Base-by-base conservation (phyloP, 1,140 invertebrate species). In the Sesamia nonagrioides region DNA sequence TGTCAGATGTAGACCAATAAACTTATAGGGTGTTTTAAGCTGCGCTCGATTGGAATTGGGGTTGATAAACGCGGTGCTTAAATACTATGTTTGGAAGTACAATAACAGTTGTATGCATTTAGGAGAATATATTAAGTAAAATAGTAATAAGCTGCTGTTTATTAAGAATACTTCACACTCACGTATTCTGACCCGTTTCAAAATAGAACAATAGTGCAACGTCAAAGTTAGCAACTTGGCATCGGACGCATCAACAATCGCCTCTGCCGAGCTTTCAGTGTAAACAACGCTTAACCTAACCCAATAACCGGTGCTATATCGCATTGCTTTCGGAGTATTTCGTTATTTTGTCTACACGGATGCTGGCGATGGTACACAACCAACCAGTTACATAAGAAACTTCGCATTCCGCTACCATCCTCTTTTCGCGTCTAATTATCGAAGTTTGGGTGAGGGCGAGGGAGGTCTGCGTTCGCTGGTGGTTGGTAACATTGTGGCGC, bases 321-420 rank as follows among this genome's bases (percentile, higher is more conserved):
- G 88, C 86, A 87, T 93, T 92, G 91, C 92, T 92, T 94, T 94
- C 92, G 87, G 88, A 81, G 91, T 94, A 93, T 92, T 94, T 88
- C 92, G 88, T 90, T 94, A 94, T 94, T 94, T 94, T 94, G 93
- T 94, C 93, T 94, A 94, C 93, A 91, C 88, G 91, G 91, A 94
- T 92, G 88, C 89, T 91, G 89, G 89, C 88, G 91, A 92, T 93
- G 88, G 89, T 91, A 82, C 86, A 85, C 82, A 82, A 87, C 74
- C 76, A 78, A 81, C 93, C 89, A 92, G 78, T 75, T 15, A 50
- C 81, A 15, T 9, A 50, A 84, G 89, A 89, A 8, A 88, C 84
- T 72, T 75, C n/a, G 52, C 72, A 76, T 79, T 58, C 45, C 61
- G 58, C 61, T 48, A 61, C n/a, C 9, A 50, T 75, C 33, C 72